Conservation (phyloP, 2,113 vertebrate genomes). For the Cynocephalus volans region DNA sequence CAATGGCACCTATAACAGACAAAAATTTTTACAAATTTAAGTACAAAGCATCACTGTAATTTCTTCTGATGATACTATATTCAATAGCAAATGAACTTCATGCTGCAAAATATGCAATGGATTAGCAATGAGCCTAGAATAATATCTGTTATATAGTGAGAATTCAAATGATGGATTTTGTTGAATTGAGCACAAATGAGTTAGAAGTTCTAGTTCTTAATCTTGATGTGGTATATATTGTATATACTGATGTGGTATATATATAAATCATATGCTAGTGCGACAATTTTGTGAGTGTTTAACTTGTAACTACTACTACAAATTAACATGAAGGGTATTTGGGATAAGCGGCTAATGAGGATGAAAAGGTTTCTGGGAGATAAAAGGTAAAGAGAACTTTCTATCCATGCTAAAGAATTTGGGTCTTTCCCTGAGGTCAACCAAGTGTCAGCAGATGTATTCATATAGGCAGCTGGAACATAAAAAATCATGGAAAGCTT, state of each 20-base stretch:
- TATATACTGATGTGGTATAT: neutral
- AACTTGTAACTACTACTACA: constrained; percentile 12
- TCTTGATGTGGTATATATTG: neutral
- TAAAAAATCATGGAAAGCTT: constrained; percentile 9
- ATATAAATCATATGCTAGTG: neutral
- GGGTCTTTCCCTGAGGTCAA: neutral
- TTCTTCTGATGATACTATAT: constrained; percentile 22
- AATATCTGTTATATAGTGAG: neutral
- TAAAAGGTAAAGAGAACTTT: constrained; percentile 25
- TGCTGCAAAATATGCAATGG: neutral
- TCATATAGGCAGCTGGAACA: neutral
- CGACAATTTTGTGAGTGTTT: neutral
- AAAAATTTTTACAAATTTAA: neutral
- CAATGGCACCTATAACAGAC: neutral
- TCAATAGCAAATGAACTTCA: constrained; percentile 16
- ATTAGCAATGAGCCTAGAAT: neutral
- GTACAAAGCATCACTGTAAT: neutral
- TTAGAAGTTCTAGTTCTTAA: neutral
- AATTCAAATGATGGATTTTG: neutral
- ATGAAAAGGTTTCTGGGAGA: neutral
- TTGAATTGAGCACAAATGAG: neutral
- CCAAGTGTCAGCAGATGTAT: neutral
- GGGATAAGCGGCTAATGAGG: neutral
- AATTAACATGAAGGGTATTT: neutral
- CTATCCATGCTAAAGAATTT: neutral